Percentiles rank a stretch among this genome's conserved stretches.
These are phyloP conservation scores for Napeogenes sylphis DNA, from an alignment of 2,888 invertebrate genomes.

Conservation along the genomic window DNA sequence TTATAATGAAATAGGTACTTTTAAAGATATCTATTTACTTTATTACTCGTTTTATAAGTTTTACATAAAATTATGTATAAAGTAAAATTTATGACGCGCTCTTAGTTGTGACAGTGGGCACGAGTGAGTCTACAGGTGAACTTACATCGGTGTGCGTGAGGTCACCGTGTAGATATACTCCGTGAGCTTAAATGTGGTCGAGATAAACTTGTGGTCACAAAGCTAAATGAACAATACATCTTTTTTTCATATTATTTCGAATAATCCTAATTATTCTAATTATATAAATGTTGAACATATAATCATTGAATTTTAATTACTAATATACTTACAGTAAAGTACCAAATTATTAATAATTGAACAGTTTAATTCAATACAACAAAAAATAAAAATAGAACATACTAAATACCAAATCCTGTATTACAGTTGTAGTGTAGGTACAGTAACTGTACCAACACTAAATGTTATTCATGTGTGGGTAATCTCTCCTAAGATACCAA, in stretches of 20 bases:
- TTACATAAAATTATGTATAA: not conserved
- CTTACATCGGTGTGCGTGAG: slow-evolving; percentile 60
- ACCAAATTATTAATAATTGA: too few species aligned
- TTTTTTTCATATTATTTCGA: not conserved
- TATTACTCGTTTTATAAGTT: not conserved
- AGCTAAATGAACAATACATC: not conserved
- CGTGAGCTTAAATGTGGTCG: slow-evolving; percentile 38
- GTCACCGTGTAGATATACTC: slow-evolving; percentile 50
- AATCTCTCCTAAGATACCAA: too few species aligned
- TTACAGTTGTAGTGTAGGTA: too few species aligned
- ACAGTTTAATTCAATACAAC: too few species aligned
- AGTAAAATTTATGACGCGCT: slow-evolving; percentile 25
- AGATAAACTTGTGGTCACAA: slow-evolving; percentile 27
- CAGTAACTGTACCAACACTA: too few species aligned
- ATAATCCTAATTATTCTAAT: not conserved
- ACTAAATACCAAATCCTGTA: too few species aligned
- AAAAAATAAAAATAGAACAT: too few species aligned
- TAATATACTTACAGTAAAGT: not conserved
- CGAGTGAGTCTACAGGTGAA: slow-evolving; percentile 71
- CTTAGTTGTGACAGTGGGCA: slow-evolving; percentile 67
- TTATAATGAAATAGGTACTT: not conserved
- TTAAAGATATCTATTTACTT: not conserved
- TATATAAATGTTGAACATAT: too few species aligned
- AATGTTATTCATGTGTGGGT: too few species aligned
- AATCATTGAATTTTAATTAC: too few species aligned